Base-by-base conservation (phyloP, 2,888 invertebrate genomes). In the Piscicola geometra region DNA sequence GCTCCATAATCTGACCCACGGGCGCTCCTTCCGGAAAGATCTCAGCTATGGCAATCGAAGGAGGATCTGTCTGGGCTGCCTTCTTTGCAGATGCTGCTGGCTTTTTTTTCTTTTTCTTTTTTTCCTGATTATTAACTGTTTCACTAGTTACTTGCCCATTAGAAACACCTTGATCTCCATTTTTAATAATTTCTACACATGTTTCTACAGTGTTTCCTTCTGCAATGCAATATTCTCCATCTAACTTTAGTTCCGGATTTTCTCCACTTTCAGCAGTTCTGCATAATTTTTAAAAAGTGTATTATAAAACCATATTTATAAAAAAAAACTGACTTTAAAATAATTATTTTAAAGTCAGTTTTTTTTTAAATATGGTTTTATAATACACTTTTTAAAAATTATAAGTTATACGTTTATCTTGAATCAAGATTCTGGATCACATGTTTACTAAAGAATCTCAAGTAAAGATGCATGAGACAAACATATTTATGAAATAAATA, bases 1-100 rank as follows among this genome's bases (percentile, higher is more conserved):
- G 92, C 77, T 94, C 91, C 88, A 91, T 89, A 77, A 94, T 92
- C 87, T 97, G 90, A 30, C 97, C 97, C 82, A 92, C 89, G 0
- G 98, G 98, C 85, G 89, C 76, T 41, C 69, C 71, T 33, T 93
- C 91, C 1, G 93, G 90, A 84, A 90, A 97, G 30, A 96, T 88
- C 75, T 94, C 92, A 1, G 90, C 88, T 79, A 97, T 91, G 0
- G 96, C 91, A 81, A 94, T 88, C n/a, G 92, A 89, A 15, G 96
- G 95, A 25, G 94, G 84, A 36, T 79, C 81, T 67, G 85, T 85
- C 78, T 85, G 85, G 33, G 12, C 64, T 3, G 64, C 1, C 64
- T 73, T 73, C 18, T 33, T 50, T 60, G 73, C 60, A 60, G 73
- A 15, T 28, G 76, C 74, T 60, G 35, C 12, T 60, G 76, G 75